A percentile compares a stretch with the other conserved stretches of the same genome.
phyloP scores from a whole-genome alignment of 2,113 vertebrate species.

The Aptenodytes forsteri region DNA sequence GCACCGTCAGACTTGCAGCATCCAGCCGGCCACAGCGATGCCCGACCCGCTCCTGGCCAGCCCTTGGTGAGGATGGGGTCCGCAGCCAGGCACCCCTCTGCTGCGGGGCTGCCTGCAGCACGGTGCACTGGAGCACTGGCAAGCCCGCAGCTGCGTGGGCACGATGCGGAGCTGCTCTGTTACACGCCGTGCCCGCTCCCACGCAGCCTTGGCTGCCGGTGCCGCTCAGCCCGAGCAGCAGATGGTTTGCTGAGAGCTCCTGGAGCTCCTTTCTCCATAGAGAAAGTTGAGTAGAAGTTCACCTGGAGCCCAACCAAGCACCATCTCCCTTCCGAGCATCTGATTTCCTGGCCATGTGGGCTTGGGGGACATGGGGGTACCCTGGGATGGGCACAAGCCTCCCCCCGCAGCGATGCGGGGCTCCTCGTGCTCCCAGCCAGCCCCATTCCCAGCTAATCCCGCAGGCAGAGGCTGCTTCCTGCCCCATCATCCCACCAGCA shows the following conservation, averaged over 20 bases:
- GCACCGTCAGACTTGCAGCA: rapidly evolving
- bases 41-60: not conserved
- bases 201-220: constrained; percentile 23
- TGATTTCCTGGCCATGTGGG: not conserved
- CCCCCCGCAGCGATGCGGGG: rapidly evolving
- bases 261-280: not conserved
- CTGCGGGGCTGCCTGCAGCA: not conserved
- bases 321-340: rapidly evolving
- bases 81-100: not conserved
- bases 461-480: not conserved
- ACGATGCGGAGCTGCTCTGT: not conserved
- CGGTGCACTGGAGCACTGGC: not conserved
- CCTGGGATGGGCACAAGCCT: not conserved
- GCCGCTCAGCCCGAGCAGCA: not conserved
- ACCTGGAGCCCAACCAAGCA: not conserved
- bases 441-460: not conserved
- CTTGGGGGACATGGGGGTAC: rapidly evolving
- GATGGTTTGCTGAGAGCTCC: constrained; percentile 13
- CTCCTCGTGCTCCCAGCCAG: not conserved
- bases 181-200: constrained; percentile 17
- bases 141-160: not conserved
- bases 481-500: constrained; percentile 35
- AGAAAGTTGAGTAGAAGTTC: constrained; percentile 42
- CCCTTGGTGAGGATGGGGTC: not conserved
- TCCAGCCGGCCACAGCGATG: rapidly evolving